Percentiles rank a stretch among this genome's conserved stretches.
These are phyloP conservation scores for Tethya wilhelma DNA, from an alignment of 37 sponge, comb jelly and placozoan genomes.

Conservation along the genomic window DNA sequence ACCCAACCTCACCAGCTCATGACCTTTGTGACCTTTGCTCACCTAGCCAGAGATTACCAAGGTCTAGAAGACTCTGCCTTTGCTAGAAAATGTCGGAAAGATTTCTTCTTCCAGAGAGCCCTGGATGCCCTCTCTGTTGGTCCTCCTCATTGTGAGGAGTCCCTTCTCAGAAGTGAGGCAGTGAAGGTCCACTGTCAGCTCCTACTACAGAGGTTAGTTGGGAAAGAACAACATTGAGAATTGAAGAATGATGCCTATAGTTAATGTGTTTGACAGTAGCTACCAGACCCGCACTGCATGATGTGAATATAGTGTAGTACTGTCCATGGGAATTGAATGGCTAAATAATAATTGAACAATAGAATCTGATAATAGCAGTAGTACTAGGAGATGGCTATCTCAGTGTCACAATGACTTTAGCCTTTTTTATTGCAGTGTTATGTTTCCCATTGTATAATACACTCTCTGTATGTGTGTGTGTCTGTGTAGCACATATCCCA, in stretches of 20 bases:
- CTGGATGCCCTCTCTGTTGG: constrained; percentile 49
- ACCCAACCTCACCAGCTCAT: constrained; percentile 55
- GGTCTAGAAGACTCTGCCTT: constrained; percentile 44
- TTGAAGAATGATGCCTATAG: no score
- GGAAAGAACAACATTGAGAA: background rate
- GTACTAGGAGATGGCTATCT: no score
- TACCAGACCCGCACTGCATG: no score
- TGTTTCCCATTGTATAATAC: no score
- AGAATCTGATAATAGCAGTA: no score
- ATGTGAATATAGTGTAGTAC: no score
- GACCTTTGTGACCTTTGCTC: constrained; percentile 63
- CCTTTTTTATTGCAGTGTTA: no score
- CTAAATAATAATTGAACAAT: no score
- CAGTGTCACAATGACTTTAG: no score
- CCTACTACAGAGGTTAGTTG: constrained; percentile 52
- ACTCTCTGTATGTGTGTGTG: no score
- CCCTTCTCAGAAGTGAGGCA: constrained; percentile 16
- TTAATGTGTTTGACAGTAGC: no score
- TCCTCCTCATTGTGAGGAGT: constrained; percentile 13
- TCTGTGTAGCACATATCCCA: constrained; percentile 50
- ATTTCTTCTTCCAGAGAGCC: constrained; percentile 66
- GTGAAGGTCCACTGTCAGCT: constrained; percentile 53
- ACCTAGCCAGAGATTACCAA: constrained; percentile 49
- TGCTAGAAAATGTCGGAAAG: constrained; percentile 49
- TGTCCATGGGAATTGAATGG: no score